Evolutionary conservation across 2,797 vertebrate species (phyloP).

Genomic region (Calcarius lapponicus): DNA sequence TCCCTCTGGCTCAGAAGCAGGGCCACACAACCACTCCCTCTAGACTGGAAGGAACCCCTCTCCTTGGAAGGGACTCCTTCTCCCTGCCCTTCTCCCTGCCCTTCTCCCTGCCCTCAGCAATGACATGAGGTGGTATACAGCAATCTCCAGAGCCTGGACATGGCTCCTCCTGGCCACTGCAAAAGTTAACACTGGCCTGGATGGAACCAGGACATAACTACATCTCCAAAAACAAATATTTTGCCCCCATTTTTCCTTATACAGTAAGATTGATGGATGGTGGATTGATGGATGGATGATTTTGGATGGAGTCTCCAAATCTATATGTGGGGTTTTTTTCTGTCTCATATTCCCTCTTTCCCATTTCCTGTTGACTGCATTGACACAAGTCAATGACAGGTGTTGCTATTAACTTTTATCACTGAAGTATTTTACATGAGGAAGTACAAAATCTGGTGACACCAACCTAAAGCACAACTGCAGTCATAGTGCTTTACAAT

Average conservation of each 20-base stretch:
- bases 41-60: not conserved
- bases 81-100: not conserved
- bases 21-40: not conserved
- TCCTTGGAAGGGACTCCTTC: not conserved
- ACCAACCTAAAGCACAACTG: not conserved
- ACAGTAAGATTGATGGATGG: not conserved
- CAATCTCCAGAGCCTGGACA: not conserved
- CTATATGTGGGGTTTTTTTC: not conserved
- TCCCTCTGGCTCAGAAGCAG: fast-evolving
- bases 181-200: not conserved
- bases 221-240: not conserved
- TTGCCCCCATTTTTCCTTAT: not conserved
- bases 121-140: not conserved
- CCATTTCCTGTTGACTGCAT: not conserved
- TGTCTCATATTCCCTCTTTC: not conserved
- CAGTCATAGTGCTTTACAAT: not conserved
- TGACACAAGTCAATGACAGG: not conserved
- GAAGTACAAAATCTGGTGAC: not conserved
- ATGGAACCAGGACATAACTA: not conserved
- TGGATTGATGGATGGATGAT: not conserved
- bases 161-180: not conserved
- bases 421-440: not conserved
- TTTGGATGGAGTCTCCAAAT: not conserved
- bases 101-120: not conserved
- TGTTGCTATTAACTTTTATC: not conserved